Percentiles rank a stretch among this genome's conserved stretches.
Evolutionary conservation across 2,797 vertebrate species (phyloP).

Genomic region (Sphenopsis melanotis): DNA sequence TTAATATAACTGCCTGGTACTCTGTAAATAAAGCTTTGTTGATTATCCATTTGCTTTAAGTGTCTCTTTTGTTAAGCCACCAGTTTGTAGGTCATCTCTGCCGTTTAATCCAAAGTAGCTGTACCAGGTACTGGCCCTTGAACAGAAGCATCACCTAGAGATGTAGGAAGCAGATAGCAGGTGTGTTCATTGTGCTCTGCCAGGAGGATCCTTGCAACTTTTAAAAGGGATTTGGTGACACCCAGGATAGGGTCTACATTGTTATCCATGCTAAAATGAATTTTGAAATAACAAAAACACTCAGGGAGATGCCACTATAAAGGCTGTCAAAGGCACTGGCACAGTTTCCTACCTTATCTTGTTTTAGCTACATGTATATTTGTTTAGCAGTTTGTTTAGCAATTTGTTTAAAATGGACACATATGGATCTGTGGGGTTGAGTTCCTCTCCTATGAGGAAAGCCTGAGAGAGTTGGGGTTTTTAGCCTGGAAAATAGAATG

Average conservation of each 20-base stretch:
- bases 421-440: not conserved
- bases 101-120: constrained; percentile 20
- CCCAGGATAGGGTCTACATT: not conserved
- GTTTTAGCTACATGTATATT: not conserved
- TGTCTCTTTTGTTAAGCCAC: constrained; percentile 22
- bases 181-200: not conserved
- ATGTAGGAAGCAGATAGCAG: not conserved
- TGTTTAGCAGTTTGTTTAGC: too few species aligned
- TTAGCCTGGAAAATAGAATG: not conserved
- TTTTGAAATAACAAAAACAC: not conserved
- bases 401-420: too few species aligned
- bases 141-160: constrained; percentile 10
- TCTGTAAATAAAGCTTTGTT: constrained; percentile 60
- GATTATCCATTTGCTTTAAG: constrained; percentile 44
- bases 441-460: not conserved
- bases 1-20: constrained; percentile 26
- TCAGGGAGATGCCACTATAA: not conserved
- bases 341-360: not conserved
- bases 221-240: not conserved
- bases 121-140: not conserved
- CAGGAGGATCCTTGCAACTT: not conserved
- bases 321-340: not conserved
- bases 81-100: constrained; percentile 44
- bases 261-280: not conserved
- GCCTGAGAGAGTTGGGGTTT: not conserved